A percentile compares a stretch with the other conserved stretches of the same genome.
These are phyloP conservation scores for Gallinago nigripennis DNA, from an alignment of 2,797 vertebrate species.

Conservation along the genomic window DNA sequence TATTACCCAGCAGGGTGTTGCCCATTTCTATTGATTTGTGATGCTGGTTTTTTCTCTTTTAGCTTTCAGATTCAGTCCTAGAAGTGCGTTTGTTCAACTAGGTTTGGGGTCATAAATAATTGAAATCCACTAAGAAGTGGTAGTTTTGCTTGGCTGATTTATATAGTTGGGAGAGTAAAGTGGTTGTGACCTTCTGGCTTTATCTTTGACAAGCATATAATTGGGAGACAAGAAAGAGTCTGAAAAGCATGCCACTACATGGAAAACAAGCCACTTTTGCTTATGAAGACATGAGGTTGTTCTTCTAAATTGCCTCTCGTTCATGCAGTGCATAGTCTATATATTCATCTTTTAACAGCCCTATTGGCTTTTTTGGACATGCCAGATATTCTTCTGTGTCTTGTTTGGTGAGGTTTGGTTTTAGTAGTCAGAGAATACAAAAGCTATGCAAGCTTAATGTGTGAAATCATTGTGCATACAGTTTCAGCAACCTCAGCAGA, in stretches of 20 bases:
- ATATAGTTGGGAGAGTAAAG: not conserved
- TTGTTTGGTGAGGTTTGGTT: not conserved
- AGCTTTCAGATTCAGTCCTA: not conserved
- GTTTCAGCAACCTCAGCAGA: not conserved
- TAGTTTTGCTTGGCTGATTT: constrained; percentile 12
- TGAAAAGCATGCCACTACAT: not conserved
- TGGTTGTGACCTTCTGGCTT: not conserved
- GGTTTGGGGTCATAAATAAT: constrained; percentile 13
- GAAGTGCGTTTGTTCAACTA: not conserved
- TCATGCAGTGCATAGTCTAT: not conserved
- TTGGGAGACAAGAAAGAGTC: not conserved
- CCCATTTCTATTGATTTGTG: not conserved
- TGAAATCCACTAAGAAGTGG: not conserved
- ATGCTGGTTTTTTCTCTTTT: not conserved
- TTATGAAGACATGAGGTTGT: not conserved
- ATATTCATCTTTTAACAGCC: not conserved
- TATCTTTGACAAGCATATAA: not conserved
- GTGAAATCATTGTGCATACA: not conserved
- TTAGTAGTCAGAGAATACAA: not conserved
- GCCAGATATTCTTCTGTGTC: not conserved
- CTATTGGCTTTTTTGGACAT: not conserved
- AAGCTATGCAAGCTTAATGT: not conserved
- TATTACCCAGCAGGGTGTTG: not conserved
- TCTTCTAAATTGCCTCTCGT: not conserved
- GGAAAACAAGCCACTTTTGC: not conserved